A percentile compares a stretch with the other conserved stretches of the same genome.
Evolutionary conservation across 2,113 vertebrate species (phyloP).

Genomic region (Strix aluco): DNA sequence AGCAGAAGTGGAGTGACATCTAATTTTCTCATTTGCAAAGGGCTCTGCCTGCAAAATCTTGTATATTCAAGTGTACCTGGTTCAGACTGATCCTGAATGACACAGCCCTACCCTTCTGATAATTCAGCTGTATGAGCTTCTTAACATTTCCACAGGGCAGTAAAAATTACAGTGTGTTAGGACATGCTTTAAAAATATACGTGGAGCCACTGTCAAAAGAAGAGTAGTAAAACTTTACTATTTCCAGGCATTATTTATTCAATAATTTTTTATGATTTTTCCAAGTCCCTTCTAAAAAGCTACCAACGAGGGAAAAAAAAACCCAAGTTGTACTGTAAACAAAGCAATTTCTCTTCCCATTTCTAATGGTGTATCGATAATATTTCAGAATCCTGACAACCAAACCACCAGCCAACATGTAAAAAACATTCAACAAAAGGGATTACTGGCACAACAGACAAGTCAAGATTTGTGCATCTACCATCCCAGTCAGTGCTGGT

Average conservation of each 20-base stretch:
- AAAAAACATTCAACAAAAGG: conserved; percentile 11
- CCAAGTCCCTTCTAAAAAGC: not conserved
- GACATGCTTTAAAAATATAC: not conserved
- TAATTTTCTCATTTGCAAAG: not conserved
- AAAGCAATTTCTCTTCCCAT: not conserved
- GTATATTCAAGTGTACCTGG: not conserved
- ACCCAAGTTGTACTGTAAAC: not conserved
- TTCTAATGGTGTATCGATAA: not conserved
- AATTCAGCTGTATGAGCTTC: not conserved
- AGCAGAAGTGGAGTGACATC: not conserved
- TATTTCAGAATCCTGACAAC: not conserved
- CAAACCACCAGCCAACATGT: not conserved
- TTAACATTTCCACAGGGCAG: not conserved
- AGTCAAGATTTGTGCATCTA: conserved; percentile 4
- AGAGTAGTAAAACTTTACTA: not conserved
- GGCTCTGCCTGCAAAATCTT: not conserved
- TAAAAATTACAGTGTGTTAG: not conserved
- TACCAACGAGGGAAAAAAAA: not conserved
- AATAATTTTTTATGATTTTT: not conserved
- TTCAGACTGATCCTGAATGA: not conserved
- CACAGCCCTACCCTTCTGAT: not conserved
- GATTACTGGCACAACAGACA: conserved; percentile 22
- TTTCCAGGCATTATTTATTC: not conserved
- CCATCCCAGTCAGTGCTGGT: not conserved
- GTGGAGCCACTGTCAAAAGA: not conserved